Evolutionary conservation across 2,888 invertebrate genomes (phyloP), one percentile per base, ranked within the genome.

Genomic region (Trachelus troglodyta): DNA sequence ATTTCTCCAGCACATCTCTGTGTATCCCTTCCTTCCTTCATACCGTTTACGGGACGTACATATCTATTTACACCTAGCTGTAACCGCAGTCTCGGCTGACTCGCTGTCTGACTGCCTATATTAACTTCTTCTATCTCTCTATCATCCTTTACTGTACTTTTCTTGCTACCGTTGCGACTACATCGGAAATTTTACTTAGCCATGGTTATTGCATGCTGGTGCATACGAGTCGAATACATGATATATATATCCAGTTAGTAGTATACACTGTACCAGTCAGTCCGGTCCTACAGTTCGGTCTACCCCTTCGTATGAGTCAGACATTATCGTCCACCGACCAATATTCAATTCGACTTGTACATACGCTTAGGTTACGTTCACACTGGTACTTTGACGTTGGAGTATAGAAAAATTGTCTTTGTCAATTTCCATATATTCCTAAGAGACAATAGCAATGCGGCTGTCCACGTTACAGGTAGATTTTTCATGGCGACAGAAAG

Each of bases 331-430:
- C 35, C 34, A 35, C 15, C n/a, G 37, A 34, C 37, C 74, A 34
- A 74, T 74, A 74, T 74, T 74, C 74, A 34, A 74, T 74, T 74
- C 12, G 23, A 74, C 37, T 74, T 35, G 35, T 34, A 71, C 30
- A 3, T 33, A 23, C 9, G 9, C 23, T 71, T 33, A 71, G 23
- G 71, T 31, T 12, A 31, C 71, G 71, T 71, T 71, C 71, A 71
- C 71, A 31, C 71, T 11, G 71, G 23, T 23, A 56, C 23, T 23
- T 56, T 3, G 23, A 56, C 9, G 56, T 56, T 23, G 23, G 9
- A 23, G 40, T 56, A 23, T 56, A 15, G 15, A 40, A 12, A 37
- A 12, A 35, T 35, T 1, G 1, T 40, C 6, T 40, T 15, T 6
- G 15, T 15, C 15, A 40, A 15, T 40, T 40, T 40, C 15, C 40